phyloP scores from a whole-genome alignment of 2,888 invertebrate genomes.

The Aelia acuminata region DNA sequence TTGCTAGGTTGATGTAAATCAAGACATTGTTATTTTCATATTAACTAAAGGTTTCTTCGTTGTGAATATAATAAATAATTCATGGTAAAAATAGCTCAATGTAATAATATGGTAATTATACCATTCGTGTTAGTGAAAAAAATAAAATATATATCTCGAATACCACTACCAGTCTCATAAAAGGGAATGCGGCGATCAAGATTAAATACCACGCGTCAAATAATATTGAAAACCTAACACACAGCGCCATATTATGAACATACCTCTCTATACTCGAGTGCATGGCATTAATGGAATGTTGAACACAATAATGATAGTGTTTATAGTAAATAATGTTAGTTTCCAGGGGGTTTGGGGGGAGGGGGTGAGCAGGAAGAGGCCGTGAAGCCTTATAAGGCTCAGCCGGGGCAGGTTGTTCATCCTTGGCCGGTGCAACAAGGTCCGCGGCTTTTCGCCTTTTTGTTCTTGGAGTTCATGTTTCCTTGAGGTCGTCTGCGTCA shows the following conservation, averaged over 20 bases:
- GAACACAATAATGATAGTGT: not conserved
- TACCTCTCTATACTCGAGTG: slow-evolving; percentile 3
- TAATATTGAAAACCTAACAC: not conserved
- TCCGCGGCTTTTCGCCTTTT: not conserved
- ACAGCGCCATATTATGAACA: not conserved
- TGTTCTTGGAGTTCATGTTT: not conserved
- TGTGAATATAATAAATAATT: not conserved
- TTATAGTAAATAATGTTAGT: slow-evolving; percentile 34
- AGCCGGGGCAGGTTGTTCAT: not conserved
- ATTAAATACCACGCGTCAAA: slow-evolving; percentile 2
- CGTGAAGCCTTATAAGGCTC: not conserved
- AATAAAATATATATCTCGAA: not conserved
- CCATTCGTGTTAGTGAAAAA: not conserved
- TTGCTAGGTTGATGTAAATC: too few species aligned
- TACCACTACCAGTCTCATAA: not conserved
- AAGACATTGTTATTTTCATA: too few species aligned
- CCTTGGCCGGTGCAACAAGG: slow-evolving; percentile 10
- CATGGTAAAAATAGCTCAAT: not conserved
- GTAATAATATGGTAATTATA: not conserved
- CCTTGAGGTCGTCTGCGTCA: not conserved
- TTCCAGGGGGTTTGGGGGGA: not conserved
- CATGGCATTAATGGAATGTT: slow-evolving; percentile 16
- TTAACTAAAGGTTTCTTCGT: not conserved
- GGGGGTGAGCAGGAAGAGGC: not conserved
- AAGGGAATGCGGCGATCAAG: slow-evolving; percentile 8